Percentiles rank a stretch among this genome's conserved stretches.
Evolutionary conservation across 2,797 vertebrate species (phyloP).

Genomic region (Psittacula echo): DNA sequence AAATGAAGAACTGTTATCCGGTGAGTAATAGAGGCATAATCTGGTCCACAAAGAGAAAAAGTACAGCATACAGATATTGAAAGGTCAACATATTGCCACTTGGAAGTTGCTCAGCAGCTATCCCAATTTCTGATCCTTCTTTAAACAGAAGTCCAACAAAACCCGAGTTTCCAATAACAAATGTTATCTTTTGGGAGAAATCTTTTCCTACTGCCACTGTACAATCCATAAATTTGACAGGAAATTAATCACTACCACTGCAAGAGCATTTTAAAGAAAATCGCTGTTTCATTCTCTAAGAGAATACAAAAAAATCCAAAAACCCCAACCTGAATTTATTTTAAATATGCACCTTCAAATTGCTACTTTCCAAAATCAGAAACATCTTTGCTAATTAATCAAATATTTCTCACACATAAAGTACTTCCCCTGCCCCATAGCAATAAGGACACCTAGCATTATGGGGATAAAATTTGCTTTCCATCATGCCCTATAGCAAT

Average conservation of each 20-base stretch:
- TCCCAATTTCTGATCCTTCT: conserved; percentile 2
- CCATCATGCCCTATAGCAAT: background rate
- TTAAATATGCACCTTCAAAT: background rate
- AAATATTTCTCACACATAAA: background rate
- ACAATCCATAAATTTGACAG: conserved; percentile 55
- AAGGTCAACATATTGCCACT: background rate
- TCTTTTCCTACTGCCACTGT: conserved; percentile 13
- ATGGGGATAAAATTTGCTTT: background rate
- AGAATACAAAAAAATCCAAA: background rate
- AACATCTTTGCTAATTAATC: background rate
- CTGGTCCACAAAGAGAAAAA: background rate
- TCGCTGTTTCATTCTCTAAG: background rate
- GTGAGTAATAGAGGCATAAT: background rate
- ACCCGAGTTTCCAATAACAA: background rate
- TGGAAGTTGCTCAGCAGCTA: background rate
- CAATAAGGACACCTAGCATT: background rate
- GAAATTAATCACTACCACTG: conserved; percentile 51
- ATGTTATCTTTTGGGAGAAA: conserved; percentile 37
- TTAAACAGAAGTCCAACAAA: conserved; percentile 25
- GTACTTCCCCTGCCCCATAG: background rate
- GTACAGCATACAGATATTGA: background rate
- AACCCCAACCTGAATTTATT: background rate
- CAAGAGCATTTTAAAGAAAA: conserved; percentile 50
- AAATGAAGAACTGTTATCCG: background rate
- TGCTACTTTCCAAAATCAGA: background rate